Evolutionary conservation across 30 jellyfish, hydroid and myxozoan genomes (phyloP).

Genomic region (Cassiopea andromeda): DNA sequence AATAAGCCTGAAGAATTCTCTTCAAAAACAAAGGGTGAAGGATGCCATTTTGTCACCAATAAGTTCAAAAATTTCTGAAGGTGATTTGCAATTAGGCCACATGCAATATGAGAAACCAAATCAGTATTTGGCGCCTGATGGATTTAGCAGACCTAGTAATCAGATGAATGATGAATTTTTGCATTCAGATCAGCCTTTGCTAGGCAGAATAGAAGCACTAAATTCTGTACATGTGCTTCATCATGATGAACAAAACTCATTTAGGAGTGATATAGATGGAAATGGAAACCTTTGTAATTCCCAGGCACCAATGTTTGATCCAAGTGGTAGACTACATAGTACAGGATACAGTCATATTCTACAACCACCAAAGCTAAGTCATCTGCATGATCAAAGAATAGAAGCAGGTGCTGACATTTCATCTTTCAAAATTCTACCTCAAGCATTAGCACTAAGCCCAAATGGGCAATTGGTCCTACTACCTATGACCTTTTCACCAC

Average conservation of each 20-base stretch:
- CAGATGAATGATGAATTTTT: no score
- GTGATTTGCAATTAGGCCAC: not conserved
- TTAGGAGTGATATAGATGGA: not conserved
- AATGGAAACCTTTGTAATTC: not conserved
- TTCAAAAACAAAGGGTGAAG: not conserved
- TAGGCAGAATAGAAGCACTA: not conserved
- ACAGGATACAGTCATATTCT: not conserved
- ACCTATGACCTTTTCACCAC: constrained; percentile 82
- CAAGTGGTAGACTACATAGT: not conserved
- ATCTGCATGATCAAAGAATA: constrained; percentile 3
- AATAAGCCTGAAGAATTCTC: not conserved
- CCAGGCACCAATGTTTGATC: not conserved
- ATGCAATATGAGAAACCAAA: not conserved
- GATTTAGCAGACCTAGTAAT: no score
- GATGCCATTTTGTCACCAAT: not conserved
- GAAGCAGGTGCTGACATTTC: constrained; percentile 38
- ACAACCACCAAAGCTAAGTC: not conserved
- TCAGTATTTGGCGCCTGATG: no score
- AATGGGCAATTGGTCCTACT: constrained; percentile 74
- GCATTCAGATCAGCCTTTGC: no score
- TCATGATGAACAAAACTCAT: no score
- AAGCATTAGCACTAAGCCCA: constrained; percentile 80
- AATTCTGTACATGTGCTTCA: not conserved
- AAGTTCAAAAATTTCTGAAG: not conserved
- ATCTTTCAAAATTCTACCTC: constrained; percentile 74